phyloP scores from a whole-genome alignment of 2,113 vertebrate genomes.

The Perca fluviatilis region DNA sequence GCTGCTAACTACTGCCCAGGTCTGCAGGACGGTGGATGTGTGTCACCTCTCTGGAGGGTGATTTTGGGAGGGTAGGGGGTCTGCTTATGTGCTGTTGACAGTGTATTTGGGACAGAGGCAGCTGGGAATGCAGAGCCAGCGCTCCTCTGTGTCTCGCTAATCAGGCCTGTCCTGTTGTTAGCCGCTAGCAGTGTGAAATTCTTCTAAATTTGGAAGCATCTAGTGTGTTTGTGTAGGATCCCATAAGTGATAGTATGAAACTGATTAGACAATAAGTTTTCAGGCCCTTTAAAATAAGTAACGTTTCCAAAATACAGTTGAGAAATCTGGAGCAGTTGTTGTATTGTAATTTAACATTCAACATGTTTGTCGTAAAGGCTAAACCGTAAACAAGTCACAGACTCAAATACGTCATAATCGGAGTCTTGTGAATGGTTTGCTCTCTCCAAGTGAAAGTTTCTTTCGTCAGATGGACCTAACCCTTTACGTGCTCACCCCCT shows the following conservation, averaged over 20 bases:
- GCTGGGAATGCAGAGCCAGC: slow-evolving; percentile 69
- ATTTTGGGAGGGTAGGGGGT: slow-evolving; percentile 18
- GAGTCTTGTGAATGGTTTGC: too few relatives aligned
- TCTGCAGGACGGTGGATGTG: slow-evolving; percentile 38
- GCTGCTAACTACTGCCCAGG: not conserved
- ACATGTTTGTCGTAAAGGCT: too few relatives aligned
- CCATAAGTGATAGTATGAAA: not conserved
- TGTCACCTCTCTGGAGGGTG: slow-evolving; percentile 57
- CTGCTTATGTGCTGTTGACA: slow-evolving; percentile 66
- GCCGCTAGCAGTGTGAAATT: not conserved
- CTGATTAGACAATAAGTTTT: not conserved
- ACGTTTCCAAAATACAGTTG: not conserved
- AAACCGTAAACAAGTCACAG: too few relatives aligned
- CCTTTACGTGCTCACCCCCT: too few relatives aligned
- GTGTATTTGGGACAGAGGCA: slow-evolving; percentile 54
- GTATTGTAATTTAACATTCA: too few relatives aligned
- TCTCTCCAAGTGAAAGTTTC: too few relatives aligned
- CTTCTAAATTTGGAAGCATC: too few relatives aligned
- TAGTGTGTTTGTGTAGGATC: too few relatives aligned
- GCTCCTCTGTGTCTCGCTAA: slow-evolving; percentile 51
- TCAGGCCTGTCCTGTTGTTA: slow-evolving; percentile 34
- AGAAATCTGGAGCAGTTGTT: too few relatives aligned
- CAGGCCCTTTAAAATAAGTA: not conserved
- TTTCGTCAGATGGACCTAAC: too few relatives aligned
- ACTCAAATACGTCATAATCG: too few relatives aligned